Conservation (phyloP, 2,888 invertebrate species). For the Dexiosoma caninum region DNA sequence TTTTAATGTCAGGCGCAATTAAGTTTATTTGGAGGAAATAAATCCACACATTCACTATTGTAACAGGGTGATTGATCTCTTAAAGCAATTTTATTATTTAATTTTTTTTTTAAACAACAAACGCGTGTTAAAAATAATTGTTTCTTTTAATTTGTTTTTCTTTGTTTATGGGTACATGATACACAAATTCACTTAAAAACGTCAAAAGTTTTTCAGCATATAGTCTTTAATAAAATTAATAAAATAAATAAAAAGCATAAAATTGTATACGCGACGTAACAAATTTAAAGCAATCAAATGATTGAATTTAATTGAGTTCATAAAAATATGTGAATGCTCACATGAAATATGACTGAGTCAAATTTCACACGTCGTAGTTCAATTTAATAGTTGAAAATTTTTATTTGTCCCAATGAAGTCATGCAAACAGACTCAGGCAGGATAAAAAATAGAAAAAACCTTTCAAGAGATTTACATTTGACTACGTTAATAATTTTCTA, state of each 20-base stretch:
- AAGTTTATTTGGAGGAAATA: too few species aligned
- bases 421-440: not conserved
- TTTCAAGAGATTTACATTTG: not conserved
- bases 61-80: slow-evolving; percentile 51
- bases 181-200: not conserved
- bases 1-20: slow-evolving; percentile 45
- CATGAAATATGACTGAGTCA: not conserved
- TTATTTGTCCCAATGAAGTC: not conserved
- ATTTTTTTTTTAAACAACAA: slow-evolving; percentile 11
- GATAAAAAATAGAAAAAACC: too few species aligned
- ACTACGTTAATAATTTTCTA: not conserved
- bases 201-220: not conserved
- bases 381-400: not conserved
- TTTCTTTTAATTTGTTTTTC: too few species aligned
- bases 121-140: not conserved
- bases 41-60: slow-evolving; percentile 12
- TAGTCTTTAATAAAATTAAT: not conserved
- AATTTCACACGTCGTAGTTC: slow-evolving; percentile 8
- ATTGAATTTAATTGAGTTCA: slow-evolving; percentile 42
- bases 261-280: slow-evolving; percentile 7
- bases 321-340: not conserved
- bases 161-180: not conserved
- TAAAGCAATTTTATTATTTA: slow-evolving; percentile 36
- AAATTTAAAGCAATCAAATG: slow-evolving; percentile 36
- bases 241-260: not conserved